Evolutionary conservation across 2,797 vertebrate genomes (phyloP), one percentile per base, ranked within the genome.

Genomic region (Xiphorhynchus erythropygius): DNA sequence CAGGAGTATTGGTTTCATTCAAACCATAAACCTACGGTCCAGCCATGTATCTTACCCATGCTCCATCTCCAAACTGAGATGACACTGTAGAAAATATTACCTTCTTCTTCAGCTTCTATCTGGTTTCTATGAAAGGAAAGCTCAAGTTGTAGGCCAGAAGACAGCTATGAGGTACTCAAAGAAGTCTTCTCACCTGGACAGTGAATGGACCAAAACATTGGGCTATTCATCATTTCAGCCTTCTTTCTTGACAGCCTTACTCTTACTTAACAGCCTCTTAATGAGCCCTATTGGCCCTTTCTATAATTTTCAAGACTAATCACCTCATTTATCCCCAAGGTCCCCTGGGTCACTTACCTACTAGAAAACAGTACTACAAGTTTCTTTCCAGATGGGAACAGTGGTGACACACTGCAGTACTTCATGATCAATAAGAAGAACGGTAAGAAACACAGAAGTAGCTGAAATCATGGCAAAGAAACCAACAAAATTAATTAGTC

Each of bases 241-340:
- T 50, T 85, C 42, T 80, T 78, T 84, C 16, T 42, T 88, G 41
- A 2, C 18, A 64, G 5, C 15, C 28, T 76, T 87, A 27, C 3
- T 87, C 50, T 52, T 52, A 53, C 37, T 28, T 73, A 50, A 68
- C 15, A 79, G 25, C 4, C 8, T 46, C 24, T 60, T 55, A 25
- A 80, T 13, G 22, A 75, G 8, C 17, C 16, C 3, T 18, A 24
- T 42, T 50, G 2, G 0, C 5, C 28, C 7, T 73, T 52, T 1
- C 1, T 46, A 65, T 65, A 52, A 46, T 59, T 50, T 33, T 75
- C 53, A 81, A 32, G 27, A 64, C 21, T 75, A 68, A 52, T 11
- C 8, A 39, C 7, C 14, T 60, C 7, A 53, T 78, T 81, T 68
- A n/a, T 33, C 22, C 11, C 8, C 19, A 32, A 49, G 25, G 17